These are phyloP conservation scores for Spatula versicolor DNA, from an alignment of 2,797 vertebrate genomes.

Conservation along the genomic window DNA sequence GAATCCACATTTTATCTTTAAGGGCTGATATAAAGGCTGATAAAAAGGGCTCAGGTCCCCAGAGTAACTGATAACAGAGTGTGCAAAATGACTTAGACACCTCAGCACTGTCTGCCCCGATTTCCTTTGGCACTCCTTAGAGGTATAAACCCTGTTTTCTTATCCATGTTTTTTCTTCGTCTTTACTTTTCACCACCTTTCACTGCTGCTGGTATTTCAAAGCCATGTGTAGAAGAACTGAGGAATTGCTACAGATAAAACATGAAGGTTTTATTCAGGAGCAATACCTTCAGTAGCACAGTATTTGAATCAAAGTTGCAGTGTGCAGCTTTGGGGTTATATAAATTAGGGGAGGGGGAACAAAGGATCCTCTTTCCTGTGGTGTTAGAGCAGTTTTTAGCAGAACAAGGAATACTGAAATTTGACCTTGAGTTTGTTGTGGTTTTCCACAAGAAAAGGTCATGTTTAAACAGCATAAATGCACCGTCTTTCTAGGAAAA, in stretches of 20 bases:
- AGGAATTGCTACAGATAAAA: background rate
- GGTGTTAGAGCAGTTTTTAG: background rate
- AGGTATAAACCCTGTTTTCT: background rate
- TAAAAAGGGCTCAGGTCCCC: background rate
- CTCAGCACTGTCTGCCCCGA: background rate
- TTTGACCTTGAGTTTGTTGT: slow-evolving; percentile 44
- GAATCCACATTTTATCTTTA: background rate
- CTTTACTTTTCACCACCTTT: background rate
- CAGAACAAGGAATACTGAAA: background rate
- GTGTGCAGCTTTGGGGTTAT: background rate
- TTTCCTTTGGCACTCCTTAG: background rate
- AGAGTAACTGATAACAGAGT: background rate
- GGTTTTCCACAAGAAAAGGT: slow-evolving; percentile 38
- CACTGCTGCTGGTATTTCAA: background rate
- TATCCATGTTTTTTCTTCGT: background rate
- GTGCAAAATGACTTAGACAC: background rate
- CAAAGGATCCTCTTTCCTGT: background rate
- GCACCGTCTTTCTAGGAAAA: slow-evolving; percentile 47
- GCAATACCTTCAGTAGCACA: background rate
- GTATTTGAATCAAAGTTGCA: background rate
- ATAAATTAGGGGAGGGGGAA: background rate
- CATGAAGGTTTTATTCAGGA: background rate
- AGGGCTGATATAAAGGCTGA: background rate
- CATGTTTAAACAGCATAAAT: background rate
- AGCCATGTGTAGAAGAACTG: background rate